phyloP scores from a whole-genome alignment of 2,113 vertebrate genomes.

The Oophaga pumilio region DNA sequence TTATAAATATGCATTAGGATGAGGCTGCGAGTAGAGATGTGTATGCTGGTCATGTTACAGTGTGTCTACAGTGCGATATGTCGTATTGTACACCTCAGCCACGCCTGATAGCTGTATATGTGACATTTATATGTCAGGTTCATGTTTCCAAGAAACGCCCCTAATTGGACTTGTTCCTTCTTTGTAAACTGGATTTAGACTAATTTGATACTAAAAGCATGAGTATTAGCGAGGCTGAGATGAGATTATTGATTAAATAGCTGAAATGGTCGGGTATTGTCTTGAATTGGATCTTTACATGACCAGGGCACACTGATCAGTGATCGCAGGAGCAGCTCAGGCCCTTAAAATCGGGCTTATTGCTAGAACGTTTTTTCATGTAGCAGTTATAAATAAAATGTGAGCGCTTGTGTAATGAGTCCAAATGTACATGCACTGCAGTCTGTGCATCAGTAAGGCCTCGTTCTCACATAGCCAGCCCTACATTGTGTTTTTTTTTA shows the following conservation, averaged over 20 bases:
- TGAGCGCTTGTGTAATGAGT: no score
- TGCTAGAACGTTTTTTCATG: no score
- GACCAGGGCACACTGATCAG: neutral
- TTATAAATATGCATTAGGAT: slow-evolving; percentile 32
- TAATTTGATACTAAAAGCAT: neutral
- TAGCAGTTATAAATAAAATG: no score
- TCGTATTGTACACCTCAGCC: neutral
- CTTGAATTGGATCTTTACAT: neutral
- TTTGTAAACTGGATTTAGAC: neutral
- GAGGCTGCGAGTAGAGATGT: neutral
- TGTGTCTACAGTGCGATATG: neutral
- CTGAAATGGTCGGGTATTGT: neutral
- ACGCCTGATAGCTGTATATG: neutral
- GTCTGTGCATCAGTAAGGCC: no score
- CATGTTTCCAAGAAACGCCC: neutral
- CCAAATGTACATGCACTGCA: no score
- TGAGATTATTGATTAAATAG: neutral
- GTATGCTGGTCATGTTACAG: neutral
- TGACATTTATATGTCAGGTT: neutral
- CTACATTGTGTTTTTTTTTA: no score
- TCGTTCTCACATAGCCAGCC: no score
- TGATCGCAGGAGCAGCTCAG: neutral
- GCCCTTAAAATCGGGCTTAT: neutral
- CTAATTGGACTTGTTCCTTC: neutral
- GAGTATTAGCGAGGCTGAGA: neutral